Conservation (phyloP, 1,140 invertebrate species). For the Lordiphosa mommai region DNA sequence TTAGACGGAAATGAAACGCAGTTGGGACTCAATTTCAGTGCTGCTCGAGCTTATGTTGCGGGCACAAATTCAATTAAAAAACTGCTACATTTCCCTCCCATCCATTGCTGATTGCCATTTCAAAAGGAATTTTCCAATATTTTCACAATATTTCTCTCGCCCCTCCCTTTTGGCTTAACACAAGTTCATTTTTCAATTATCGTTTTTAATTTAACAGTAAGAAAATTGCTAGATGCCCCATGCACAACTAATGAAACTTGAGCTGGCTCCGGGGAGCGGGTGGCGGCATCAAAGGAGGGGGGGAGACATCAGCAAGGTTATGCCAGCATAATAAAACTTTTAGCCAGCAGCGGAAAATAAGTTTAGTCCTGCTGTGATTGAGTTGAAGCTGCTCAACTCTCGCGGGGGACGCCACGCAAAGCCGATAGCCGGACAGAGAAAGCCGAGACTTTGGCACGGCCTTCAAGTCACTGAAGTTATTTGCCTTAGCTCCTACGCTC, state of each 20-base stretch:
- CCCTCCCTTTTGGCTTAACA: slow-evolving; percentile 15
- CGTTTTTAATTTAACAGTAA: slow-evolving; percentile 73
- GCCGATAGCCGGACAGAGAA: slow-evolving; percentile 27
- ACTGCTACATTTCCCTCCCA: slow-evolving; percentile 21
- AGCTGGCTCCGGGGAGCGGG: slow-evolving; percentile 11
- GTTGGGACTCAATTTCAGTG: too few relatives aligned
- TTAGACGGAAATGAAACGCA: background rate
- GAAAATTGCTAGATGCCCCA: slow-evolving; percentile 58
- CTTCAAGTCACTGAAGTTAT: slow-evolving; percentile 49
- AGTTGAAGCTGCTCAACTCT: slow-evolving; percentile 65
- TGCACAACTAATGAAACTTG: slow-evolving; percentile 67
- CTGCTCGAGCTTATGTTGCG: slow-evolving; percentile 21
- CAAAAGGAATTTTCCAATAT: slow-evolving; percentile 62
- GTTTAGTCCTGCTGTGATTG: slow-evolving; percentile 68
- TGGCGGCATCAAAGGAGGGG: background rate
- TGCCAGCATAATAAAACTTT: slow-evolving; percentile 66
- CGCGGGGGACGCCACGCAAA: slow-evolving; percentile 38
- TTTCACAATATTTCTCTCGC: slow-evolving; percentile 34
- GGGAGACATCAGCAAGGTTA: slow-evolving; percentile 16
- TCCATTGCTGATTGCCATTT: slow-evolving; percentile 53
- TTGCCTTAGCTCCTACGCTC: slow-evolving; percentile 15
- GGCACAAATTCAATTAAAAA: slow-evolving; percentile 66
- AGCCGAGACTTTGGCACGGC: background rate
- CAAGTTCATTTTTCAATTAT: slow-evolving; percentile 74
- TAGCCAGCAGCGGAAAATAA: slow-evolving; percentile 54